These are phyloP conservation scores for Athrips mouffetella DNA, from an alignment of 2,888 invertebrate species.

Conservation along the genomic window DNA sequence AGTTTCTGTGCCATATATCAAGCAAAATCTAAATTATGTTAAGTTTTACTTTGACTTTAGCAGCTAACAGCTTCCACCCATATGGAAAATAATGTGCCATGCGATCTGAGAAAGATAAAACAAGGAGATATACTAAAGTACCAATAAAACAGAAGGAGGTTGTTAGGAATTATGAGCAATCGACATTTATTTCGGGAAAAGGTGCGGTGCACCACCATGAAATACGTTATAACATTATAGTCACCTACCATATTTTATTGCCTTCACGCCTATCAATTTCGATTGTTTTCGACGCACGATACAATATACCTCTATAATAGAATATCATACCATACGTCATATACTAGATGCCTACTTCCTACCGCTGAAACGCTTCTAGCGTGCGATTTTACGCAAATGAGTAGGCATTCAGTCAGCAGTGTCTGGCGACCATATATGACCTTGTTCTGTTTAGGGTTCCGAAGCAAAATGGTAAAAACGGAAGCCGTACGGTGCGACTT, in stretches of 20 bases:
- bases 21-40: too few relatives aligned
- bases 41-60: too few relatives aligned
- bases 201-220: slow-evolving; percentile 18
- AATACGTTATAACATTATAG: slow-evolving; percentile 22
- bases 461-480: too few relatives aligned
- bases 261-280: slow-evolving; percentile 20
- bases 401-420: too few relatives aligned
- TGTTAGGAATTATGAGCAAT: slow-evolving; percentile 16
- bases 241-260: slow-evolving; percentile 30
- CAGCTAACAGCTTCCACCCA: slow-evolving; percentile 15
- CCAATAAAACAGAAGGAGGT: slow-evolving; percentile 33
- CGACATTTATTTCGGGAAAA: slow-evolving; percentile 24
- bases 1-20: too few relatives aligned
- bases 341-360: too few relatives aligned
- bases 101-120: not conserved
- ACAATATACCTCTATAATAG: not conserved
- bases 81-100: slow-evolving; percentile 20
- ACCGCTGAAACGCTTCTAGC: too few relatives aligned
- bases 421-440: too few relatives aligned
- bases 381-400: too few relatives aligned
- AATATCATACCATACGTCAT: too few relatives aligned
- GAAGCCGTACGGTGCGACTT: too few relatives aligned
- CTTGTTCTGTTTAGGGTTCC: too few relatives aligned
- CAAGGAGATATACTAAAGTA: not conserved
- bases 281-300: slow-evolving; percentile 21